Conservation (phyloP, 2,797 vertebrate species). For the Ctenopoma multispine region DNA sequence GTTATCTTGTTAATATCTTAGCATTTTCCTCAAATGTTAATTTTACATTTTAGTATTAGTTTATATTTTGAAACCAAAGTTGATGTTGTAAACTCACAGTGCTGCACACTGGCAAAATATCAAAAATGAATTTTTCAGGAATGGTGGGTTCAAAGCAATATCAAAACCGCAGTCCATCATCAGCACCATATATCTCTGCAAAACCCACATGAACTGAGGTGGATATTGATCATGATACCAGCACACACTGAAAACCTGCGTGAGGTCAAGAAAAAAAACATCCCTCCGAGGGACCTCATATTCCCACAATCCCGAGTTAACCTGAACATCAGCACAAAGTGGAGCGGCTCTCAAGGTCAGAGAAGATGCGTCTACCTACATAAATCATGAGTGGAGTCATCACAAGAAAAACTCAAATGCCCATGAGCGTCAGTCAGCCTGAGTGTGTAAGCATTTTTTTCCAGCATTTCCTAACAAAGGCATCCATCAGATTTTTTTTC, state of each 20-base stretch:
- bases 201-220: conserved; percentile 73
- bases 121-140: conserved; percentile 66
- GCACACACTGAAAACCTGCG: conserved; percentile 67
- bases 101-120: conserved; percentile 58
- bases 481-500: conserved; percentile 63
- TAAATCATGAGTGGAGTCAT: conserved; percentile 85
- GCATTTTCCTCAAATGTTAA: conserved; percentile 18
- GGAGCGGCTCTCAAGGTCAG: conserved; percentile 83
- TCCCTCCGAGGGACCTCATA: conserved; percentile 70
- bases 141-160: conserved; percentile 73
- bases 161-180: conserved; percentile 76
- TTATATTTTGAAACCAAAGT: conserved; percentile 42
- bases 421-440: conserved; percentile 75
- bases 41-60: conserved; percentile 35
- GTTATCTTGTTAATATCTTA: too few relatives aligned
- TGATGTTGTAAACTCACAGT: conserved; percentile 41
- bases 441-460: conserved; percentile 71
- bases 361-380: conserved; percentile 80
- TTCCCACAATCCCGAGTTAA: conserved; percentile 82
- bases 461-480: conserved; percentile 54
- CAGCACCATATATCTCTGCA: conserved; percentile 57
- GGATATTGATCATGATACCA: conserved; percentile 81
- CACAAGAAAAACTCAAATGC: conserved; percentile 74
- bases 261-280: conserved; percentile 74
- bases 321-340: conserved; percentile 84